These are phyloP conservation scores for Orussus abietinus DNA, from an alignment of 1,140 invertebrate genomes.

Conservation along the genomic window DNA sequence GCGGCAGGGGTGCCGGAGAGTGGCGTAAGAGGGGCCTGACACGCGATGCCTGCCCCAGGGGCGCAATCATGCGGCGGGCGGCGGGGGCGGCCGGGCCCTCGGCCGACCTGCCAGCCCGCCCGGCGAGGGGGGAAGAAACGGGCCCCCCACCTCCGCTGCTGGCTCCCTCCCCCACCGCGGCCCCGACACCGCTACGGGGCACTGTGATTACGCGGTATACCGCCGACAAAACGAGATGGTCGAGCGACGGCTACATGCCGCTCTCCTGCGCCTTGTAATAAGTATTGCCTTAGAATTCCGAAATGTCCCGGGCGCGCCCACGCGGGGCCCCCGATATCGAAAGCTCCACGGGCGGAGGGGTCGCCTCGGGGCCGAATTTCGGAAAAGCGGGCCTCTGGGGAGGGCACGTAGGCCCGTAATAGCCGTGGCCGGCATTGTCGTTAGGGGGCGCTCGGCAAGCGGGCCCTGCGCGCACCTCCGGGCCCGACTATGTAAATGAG, in stretches of 20 bases:
- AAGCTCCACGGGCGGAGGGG: background rate
- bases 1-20: constrained; percentile 10
- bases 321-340: constrained; percentile 14
- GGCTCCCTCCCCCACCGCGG: constrained; percentile 12
- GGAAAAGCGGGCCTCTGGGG: no score
- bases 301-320: constrained; percentile 5
- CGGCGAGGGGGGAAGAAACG: constrained; percentile 20
- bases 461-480: constrained; percentile 37
- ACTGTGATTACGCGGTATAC: constrained; percentile 48
- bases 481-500: constrained; percentile 52
- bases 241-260: constrained; percentile 3
- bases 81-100: constrained; percentile 40
- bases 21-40: constrained; percentile 48
- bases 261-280: constrained; percentile 29
- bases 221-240: constrained; percentile 45
- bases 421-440: constrained; percentile 14
- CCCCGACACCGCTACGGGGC: constrained; percentile 38
- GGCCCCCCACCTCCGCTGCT: constrained; percentile 18
- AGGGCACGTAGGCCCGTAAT: no score
- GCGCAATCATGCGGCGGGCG: constrained; percentile 47
- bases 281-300: constrained; percentile 28
- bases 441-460: constrained; percentile 9
- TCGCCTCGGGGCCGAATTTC: no score
- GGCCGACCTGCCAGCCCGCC: constrained; percentile 29
- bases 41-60: constrained; percentile 51